Evolutionary conservation across 1,140 invertebrate species (phyloP), one percentile per base, ranked within the genome.

Genomic region (Linepithema humile): DNA sequence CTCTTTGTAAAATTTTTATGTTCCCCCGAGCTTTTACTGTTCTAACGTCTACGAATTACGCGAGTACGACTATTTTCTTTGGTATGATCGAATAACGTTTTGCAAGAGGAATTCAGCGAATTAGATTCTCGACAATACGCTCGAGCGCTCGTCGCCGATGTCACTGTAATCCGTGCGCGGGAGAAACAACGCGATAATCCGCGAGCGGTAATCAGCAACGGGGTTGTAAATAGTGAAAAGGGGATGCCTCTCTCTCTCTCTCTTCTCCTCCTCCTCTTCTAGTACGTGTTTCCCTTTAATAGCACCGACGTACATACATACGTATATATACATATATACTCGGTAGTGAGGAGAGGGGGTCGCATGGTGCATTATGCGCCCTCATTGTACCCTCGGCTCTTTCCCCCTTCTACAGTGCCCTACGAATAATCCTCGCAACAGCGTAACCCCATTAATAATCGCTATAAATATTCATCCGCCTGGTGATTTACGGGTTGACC

Each of bases 381-480:
- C 88, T 88, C 86, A 85, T 87, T 89, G 87, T 84, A 60, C 48
- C 83, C 60, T 75, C 62, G 62, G 60, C 53, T 78, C 57, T 82
- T 40, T 64, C 78, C 57, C 65, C 84, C 75, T 73, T 62, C 55
- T 43, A n/a, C 32, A 15, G 29, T 64, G 10, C 48, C 62, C 82
- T 73, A 83, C 89, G 78, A 90, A 91, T 90, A 91, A 91, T 91
- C 89, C 90, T 85, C 78, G 64, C 75, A 87, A 90, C 90, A 88
- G 72, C 73, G 64, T 88, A 90, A 87, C 83, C 83, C 90, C 90
- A 91, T 91, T 91, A 91, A 91, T 91, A 91, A 91, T 88, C 87
- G 69, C 90, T 84, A 91, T 91, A 91, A 91, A 91, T 91, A 91
- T 91, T 91, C 90, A 91, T 91, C 87, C 86, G 62, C 72, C 70